A percentile compares a stretch with the other conserved stretches of the same genome.
phyloP scores from a whole-genome alignment of 2,113 vertebrate species.

The Calidris pugnax region DNA sequence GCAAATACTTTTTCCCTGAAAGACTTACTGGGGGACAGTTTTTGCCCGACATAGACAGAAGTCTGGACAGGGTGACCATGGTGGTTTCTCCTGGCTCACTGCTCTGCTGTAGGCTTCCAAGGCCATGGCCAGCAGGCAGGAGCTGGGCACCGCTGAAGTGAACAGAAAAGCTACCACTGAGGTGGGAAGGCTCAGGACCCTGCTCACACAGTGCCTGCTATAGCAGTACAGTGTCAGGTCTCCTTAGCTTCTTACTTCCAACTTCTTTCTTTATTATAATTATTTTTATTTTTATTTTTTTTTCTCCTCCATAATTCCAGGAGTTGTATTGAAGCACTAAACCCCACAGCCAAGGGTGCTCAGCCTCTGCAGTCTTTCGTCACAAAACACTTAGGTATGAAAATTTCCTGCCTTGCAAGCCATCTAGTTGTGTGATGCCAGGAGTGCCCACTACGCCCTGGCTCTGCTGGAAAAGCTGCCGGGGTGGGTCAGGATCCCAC shows the following conservation, averaged over 20 bases:
- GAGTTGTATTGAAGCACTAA: not conserved
- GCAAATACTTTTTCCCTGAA: not conserved
- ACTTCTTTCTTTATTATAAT: not conserved
- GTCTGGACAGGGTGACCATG: not conserved
- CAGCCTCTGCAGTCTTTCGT: not conserved
- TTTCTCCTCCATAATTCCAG: not conserved
- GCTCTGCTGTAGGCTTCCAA: not conserved
- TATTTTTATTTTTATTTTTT: too few relatives aligned
- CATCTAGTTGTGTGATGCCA: not conserved
- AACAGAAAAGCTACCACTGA: not conserved
- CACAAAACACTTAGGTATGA: not conserved
- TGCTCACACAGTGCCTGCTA: not conserved
- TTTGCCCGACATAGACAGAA: not conserved
- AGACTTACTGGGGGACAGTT: not conserved
- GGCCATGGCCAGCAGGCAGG: fast-evolving
- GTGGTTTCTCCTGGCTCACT: not conserved
- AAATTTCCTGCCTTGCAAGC: not conserved
- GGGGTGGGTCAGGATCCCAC: not conserved
- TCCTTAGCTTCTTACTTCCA: not conserved
- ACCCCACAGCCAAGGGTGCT: not conserved
- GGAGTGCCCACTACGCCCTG: not conserved
- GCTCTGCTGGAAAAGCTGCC: not conserved
- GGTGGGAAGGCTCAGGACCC: not conserved
- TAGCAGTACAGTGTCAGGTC: not conserved
- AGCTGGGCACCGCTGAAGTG: not conserved